Conservation (phyloP, 2,113 vertebrate species). For the Corythaixoides concolor region DNA sequence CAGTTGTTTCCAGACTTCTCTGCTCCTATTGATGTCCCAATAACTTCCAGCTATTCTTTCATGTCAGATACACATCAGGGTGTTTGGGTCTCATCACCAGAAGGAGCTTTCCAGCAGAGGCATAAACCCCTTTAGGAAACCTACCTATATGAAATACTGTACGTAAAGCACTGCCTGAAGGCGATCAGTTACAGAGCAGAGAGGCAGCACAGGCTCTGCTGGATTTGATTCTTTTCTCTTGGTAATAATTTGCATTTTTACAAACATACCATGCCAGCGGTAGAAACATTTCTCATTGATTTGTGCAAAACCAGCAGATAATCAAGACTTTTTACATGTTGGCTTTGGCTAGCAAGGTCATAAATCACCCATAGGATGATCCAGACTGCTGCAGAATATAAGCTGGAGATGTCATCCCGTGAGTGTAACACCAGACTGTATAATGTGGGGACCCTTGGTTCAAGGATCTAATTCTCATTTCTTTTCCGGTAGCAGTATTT, state of each 20-base stretch:
- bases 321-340: neutral
- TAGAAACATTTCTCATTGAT: neutral
- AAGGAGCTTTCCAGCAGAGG: neutral
- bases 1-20: neutral
- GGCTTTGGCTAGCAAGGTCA: neutral
- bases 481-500: neutral
- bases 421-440: neutral
- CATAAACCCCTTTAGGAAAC: neutral
- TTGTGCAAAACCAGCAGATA: neutral
- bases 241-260: neutral
- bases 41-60: neutral
- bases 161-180: neutral
- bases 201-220: neutral
- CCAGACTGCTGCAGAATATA: neutral
- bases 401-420: neutral
- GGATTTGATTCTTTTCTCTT: neutral
- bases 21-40: neutral
- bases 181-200: neutral
- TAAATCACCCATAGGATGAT: neutral
- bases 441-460: neutral
- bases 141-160: neutral
- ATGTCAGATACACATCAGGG: fast-evolving
- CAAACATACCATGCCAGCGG: fast-evolving
- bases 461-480: neutral
- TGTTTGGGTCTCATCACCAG: neutral